Evolutionary conservation across 2,797 vertebrate species (phyloP).

Genomic region (Myotis planiceps): DNA sequence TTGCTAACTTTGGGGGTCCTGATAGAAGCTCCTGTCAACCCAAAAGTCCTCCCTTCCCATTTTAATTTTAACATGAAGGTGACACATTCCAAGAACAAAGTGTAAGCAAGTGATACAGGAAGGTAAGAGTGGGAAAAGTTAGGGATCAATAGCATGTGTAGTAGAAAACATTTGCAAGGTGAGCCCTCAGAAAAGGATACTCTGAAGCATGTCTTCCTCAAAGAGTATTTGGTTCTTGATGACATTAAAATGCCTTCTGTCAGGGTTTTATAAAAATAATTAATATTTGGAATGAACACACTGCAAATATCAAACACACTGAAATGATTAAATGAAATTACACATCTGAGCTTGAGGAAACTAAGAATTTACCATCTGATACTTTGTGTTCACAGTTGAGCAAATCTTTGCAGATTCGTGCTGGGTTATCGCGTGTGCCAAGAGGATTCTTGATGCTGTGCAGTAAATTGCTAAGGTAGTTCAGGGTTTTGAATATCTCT

Average conservation of each 20-base stretch:
- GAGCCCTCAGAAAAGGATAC: neutral
- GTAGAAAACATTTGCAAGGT: neutral
- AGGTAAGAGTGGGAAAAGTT: neutral
- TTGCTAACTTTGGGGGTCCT: neutral
- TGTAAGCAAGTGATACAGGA: neutral
- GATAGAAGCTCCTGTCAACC: neutral
- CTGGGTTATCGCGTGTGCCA: slow-evolving; percentile 95
- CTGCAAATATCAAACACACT: neutral
- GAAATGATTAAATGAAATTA: neutral
- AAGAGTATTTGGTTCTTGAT: slow-evolving; percentile 40
- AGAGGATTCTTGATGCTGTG: slow-evolving; percentile 95
- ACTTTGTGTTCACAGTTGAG: slow-evolving; percentile 93
- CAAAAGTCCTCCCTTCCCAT: neutral
- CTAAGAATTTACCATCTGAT: slow-evolving; percentile 90
- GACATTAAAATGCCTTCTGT: neutral
- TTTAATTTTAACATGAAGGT: neutral
- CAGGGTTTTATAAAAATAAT: slow-evolving; percentile 14
- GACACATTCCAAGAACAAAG: neutral
- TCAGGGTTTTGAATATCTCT: slow-evolving; percentile 94
- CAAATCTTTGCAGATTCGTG: slow-evolving; percentile 96
- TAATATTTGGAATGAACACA: slow-evolving; percentile 7
- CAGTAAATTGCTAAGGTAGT: slow-evolving; percentile 93
- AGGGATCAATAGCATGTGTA: neutral
- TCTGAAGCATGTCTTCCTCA: neutral
- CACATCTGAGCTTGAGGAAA: slow-evolving; percentile 15